Base-by-base conservation (phyloP, 2,797 vertebrate genomes). In the Podarcis lilfordi region DNA sequence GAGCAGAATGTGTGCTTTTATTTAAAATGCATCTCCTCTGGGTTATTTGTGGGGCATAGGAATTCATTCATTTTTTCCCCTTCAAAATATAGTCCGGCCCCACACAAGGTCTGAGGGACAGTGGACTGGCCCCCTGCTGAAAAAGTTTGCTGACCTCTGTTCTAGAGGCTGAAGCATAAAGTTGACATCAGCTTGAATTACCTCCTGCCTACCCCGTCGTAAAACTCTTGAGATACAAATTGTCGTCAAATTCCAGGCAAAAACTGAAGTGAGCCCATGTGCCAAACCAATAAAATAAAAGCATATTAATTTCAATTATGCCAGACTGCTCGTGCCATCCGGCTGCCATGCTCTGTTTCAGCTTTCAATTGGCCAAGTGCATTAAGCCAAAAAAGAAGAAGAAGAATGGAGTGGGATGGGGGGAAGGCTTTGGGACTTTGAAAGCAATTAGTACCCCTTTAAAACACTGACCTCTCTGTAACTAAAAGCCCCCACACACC, bases 381-480 rank as follows among this genome's bases (percentile, higher is more conserved):
- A 45, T 32, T 87, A 89, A 89, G 29, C 29, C 89, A 27, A 3
- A 45, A 19, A 45, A 72, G 7, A 5, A 86, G 85, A 91, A 75
- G 0, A 0, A 9, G 35, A 37, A 25, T 5, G 40, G 45, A 2
- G 10, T 50, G 45, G 45, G 45, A 3, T 11, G 45, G 45, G 45
- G 45, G 10, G 2, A 13, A 50, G 45, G 32, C 59, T 81, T 86
- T 75, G 66, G n/a, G 55, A 91, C 90, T 88, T 0, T 66, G 50
- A 90, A 90, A 21, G 40, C 45, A 87, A 82, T 87, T 86, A 91
- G 40, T 45, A 86, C 68, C 27, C 10, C 69, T 91, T 71, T 84
- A 23, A 74, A 92, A 89, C 92, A 72, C 35, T 86, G 55, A 79
- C 19, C 43, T 29, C 86, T 86, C 61, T 25, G 23, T 83, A 68